Evolutionary conservation across 1,140 invertebrate genomes (phyloP), one percentile per base, ranked within the genome.

Genomic region (Ceratina australensis): DNA sequence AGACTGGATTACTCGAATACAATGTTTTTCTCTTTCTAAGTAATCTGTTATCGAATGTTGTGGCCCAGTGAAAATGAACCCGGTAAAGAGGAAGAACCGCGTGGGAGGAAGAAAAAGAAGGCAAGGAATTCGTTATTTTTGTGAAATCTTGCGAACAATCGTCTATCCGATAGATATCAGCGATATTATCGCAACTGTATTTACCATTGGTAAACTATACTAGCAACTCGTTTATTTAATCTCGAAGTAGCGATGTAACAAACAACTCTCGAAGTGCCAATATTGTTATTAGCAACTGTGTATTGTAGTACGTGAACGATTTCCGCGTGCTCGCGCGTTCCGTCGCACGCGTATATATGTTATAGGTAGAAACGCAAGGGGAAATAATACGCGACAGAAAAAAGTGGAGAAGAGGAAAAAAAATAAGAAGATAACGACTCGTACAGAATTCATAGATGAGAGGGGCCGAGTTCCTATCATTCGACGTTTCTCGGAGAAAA

Each of bases 181-280:
- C 68, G 81, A 78, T 78, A 84, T 78, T 57, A 74, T 71, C 52
- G 61, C 72, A 76, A 80, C 67, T 57, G 76, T 80, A 80, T 78
- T 80, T 80, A 69, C 79, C 13, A 42, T 42, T 10, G 33, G 33
- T 42, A 42, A 42, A 42, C 33, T 42, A 42, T 42, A 7, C 10
- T 42, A 42, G 33, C 10, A 42, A 42, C 33, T 42, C 33, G 33
- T 42, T 42, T 42, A 42, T 42, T 42, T 42, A 42, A 42, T 42
- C 33, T 42, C 33, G 33, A 42, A 42, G 33, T 42, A 42, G 22
- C 18, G 28, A 67, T 24, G 52, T 59, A 65, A 82, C 72, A 28
- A 72, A 83, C 73, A 72, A 85, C 56, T 84, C 79, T 87, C 67
- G 66, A 87, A 89, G 87, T 89, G 87, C 87, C 87, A 89, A 89